Conservation (phyloP, 1,140 invertebrate genomes). For the Acyrthosiphon pisum region DNA sequence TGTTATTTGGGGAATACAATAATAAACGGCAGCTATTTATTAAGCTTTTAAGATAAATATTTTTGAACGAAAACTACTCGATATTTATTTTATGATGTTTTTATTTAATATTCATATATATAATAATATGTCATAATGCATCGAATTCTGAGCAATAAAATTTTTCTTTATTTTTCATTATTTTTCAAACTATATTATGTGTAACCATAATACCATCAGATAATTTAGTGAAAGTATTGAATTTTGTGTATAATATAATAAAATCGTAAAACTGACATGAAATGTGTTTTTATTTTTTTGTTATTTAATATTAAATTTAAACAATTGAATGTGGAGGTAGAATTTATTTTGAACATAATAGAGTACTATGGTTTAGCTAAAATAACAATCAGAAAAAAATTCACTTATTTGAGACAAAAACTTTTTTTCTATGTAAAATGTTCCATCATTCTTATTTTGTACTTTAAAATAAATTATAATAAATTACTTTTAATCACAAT, state of each 20-base stretch:
- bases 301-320: conserved; percentile 3
- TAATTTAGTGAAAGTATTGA: conserved; percentile 9
- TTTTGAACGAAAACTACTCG: background rate
- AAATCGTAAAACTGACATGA: background rate
- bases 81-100: background rate
- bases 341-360: background rate
- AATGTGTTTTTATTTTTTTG: background rate
- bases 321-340: background rate
- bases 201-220: conserved; percentile 11
- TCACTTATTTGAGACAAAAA: no score
- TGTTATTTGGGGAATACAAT: background rate
- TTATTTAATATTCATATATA: background rate
- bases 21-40: background rate
- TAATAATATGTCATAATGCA: background rate
- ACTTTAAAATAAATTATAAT: no score
- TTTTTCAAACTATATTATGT: background rate
- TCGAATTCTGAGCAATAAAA: background rate
- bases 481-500: no score
- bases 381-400: no score
- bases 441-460: no score
- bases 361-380: background rate
- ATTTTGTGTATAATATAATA: conserved; percentile 13
- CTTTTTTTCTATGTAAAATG: no score
- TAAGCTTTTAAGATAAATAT: background rate
- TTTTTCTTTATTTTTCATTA: background rate